Evolutionary conservation across 2,113 vertebrate species (phyloP).

Genomic region (Bothrops jararaca): DNA sequence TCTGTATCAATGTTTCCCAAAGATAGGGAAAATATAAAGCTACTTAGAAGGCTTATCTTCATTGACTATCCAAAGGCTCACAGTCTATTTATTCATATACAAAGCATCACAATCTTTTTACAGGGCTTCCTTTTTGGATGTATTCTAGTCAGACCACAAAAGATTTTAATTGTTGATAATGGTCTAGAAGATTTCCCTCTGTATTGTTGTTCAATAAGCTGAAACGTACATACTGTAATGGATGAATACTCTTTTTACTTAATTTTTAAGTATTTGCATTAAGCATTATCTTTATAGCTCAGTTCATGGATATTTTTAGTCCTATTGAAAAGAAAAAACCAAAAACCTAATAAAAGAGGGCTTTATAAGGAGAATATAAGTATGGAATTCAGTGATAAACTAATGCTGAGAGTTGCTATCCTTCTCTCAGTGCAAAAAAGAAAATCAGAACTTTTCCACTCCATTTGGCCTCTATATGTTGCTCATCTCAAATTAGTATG

Average conservation of each 20-base stretch:
- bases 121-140: slow-evolving; percentile 28
- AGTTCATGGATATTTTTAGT: neutral
- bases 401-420: neutral
- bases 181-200: slow-evolving; percentile 33
- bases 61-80: slow-evolving; percentile 52
- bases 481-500: neutral
- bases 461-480: neutral
- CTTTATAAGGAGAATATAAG: neutral
- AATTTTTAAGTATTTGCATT: slow-evolving; percentile 27
- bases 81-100: slow-evolving; percentile 13
- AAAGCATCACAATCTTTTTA: slow-evolving; percentile 25
- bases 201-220: slow-evolving; percentile 37
- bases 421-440: neutral
- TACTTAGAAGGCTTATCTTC: slow-evolving; percentile 53
- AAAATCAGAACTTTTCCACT: neutral
- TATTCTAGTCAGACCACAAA: slow-evolving; percentile 54
- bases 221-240: slow-evolving; percentile 3
- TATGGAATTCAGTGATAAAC: neutral
- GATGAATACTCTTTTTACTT: neutral
- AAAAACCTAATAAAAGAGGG: neutral
- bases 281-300: neutral
- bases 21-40: slow-evolving; percentile 58
- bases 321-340: neutral
- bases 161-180: slow-evolving; percentile 30
- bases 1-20: slow-evolving; percentile 57